Evolutionary conservation across 2,888 invertebrate species (phyloP).

Genomic region (Myopa testacea): DNA sequence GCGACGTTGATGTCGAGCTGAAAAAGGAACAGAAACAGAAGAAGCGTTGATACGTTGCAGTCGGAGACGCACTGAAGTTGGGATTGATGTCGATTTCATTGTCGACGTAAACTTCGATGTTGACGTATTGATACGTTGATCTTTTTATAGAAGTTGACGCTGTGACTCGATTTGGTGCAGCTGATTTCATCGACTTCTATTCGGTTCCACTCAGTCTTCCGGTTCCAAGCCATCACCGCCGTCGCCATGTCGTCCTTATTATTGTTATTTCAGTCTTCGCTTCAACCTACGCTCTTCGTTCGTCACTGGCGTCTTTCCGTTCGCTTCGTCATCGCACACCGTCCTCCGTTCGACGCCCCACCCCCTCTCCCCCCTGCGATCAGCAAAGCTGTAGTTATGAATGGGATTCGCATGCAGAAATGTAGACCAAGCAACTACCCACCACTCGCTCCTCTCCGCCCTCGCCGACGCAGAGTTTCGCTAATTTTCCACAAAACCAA

Average conservation of each 20-base stretch:
- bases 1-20: background rate
- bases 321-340: background rate
- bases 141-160: background rate
- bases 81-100: background rate
- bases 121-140: background rate
- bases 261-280: background rate
- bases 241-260: background rate
- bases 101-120: background rate
- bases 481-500: constrained; percentile 13
- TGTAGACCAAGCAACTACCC: background rate
- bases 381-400: constrained; percentile 13
- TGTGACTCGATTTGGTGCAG: constrained; percentile 1
- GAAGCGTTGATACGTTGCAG: background rate
- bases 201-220: constrained; percentile 16
- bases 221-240: background rate
- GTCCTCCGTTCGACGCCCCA: background rate
- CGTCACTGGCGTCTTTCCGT: background rate
- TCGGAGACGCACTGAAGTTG: background rate
- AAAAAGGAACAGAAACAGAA: background rate
- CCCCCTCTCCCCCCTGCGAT: background rate
- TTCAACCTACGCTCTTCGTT: background rate
- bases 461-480: background rate
- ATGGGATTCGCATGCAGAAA: constrained; percentile 29
- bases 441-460: background rate
- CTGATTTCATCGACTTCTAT: background rate